A percentile compares a stretch with the other conserved stretches of the same genome.
phyloP scores from a whole-genome alignment of 2,888 invertebrate genomes.

The Parascotia fuliginaria region DNA sequence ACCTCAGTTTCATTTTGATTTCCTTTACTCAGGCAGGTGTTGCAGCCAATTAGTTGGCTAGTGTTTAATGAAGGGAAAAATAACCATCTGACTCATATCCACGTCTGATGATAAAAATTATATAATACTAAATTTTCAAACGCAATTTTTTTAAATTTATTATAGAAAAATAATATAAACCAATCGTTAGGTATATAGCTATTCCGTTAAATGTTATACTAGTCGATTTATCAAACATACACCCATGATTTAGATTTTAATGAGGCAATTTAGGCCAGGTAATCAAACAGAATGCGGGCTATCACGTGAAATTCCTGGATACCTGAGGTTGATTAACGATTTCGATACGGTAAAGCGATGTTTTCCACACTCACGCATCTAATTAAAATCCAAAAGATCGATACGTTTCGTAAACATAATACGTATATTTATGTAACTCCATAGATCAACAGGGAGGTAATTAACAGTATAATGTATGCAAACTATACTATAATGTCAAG shows the following conservation, averaged over 20 bases:
- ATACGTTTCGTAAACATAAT: background rate
- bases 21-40: too few relatives aligned
- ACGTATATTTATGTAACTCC: background rate
- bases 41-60: too few relatives aligned
- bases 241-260: background rate
- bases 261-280: conserved; percentile 3
- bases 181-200: too few relatives aligned
- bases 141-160: too few relatives aligned
- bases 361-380: conserved; percentile 5
- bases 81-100: too few relatives aligned
- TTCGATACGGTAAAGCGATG: conserved; percentile 3
- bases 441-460: conserved; percentile 9
- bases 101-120: too few relatives aligned
- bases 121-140: too few relatives aligned
- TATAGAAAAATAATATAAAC: too few relatives aligned
- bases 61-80: too few relatives aligned
- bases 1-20: too few relatives aligned
- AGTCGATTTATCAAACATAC: background rate
- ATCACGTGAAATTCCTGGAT: conserved; percentile 12
- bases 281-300: conserved; percentile 9
- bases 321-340: conserved; percentile 12
- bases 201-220: background rate
- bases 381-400: conserved; percentile 24
- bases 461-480: conserved; percentile 1
- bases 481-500: conserved; percentile 5